Percentiles rank a stretch among this genome's conserved stretches.
Conservation (phyloP, 2,113 vertebrate genomes). For the Hylia prasina region DNA sequence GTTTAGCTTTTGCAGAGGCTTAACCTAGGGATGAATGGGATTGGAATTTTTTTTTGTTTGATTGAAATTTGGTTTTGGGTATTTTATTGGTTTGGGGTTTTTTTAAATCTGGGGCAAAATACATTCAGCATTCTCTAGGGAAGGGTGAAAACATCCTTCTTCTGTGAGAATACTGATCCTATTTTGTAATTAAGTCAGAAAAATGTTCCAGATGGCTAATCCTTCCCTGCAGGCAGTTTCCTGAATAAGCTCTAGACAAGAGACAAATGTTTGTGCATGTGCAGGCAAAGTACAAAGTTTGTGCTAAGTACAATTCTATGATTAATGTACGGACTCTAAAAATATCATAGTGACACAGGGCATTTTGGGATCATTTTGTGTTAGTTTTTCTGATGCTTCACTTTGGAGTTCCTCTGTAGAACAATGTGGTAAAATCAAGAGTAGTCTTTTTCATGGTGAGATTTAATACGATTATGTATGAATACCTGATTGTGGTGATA, state of each 20-base stretch:
- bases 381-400: not conserved
- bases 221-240: slow-evolving; percentile 27
- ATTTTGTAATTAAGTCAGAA: not conserved
- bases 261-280: not conserved
- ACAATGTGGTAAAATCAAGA: not conserved
- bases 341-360: not conserved
- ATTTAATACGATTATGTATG: not conserved
- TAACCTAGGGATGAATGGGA: not conserved
- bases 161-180: not conserved
- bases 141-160: not conserved
- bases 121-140: not conserved
- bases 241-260: not conserved
- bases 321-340: not conserved
- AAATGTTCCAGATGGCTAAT: not conserved
- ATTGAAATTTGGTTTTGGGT: not conserved
- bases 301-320: not conserved
- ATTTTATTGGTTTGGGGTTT: not conserved
- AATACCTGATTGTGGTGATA: not conserved
- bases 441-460: not conserved
- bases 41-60: not conserved
- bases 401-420: not conserved
- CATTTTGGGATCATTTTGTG: not conserved
- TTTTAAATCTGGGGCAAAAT: not conserved
- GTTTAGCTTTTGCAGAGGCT: not conserved
- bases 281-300: slow-evolving; percentile 24